A percentile compares a stretch with the other conserved stretches of the same genome.
Evolutionary conservation across 2,113 vertebrate species (phyloP).

Genomic region (Microtus montanus): DNA sequence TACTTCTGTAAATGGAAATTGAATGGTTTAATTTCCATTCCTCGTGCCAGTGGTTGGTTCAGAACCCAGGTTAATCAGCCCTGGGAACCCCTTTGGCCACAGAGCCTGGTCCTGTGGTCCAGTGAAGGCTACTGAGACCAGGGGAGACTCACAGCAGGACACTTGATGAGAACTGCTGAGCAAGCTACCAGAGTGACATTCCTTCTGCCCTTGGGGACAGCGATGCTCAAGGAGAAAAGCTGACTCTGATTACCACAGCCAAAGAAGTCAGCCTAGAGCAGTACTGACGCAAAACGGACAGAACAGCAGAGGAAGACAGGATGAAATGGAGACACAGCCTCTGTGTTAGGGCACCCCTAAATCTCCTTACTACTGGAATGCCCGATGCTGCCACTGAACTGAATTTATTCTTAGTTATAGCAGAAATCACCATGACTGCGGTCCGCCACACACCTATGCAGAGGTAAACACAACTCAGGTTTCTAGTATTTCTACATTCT

Average conservation of each 20-base stretch:
- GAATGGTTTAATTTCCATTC: not conserved
- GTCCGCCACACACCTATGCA: not conserved
- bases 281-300: not conserved
- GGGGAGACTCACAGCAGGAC: not conserved
- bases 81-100: not conserved
- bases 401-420: not conserved
- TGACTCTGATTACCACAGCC: not conserved
- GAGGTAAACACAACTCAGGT: not conserved
- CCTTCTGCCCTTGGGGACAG: not conserved
- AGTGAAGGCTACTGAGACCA: not conserved
- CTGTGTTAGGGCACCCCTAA: not conserved
- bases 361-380: not conserved
- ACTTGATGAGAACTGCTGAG: not conserved
- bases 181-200: not conserved
- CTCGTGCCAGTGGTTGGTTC: not conserved
- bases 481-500: constrained; percentile 2
- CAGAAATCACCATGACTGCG: not conserved
- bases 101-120: not conserved
- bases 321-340: not conserved
- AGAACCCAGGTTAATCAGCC: not conserved
- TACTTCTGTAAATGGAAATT: not conserved
- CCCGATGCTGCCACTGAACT: not conserved
- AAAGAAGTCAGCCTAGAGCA: not conserved
- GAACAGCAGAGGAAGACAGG: not conserved
- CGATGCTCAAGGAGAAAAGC: not conserved